phyloP scores from a whole-genome alignment of 2,797 vertebrate species.

The Peromyscus melanophrys region DNA sequence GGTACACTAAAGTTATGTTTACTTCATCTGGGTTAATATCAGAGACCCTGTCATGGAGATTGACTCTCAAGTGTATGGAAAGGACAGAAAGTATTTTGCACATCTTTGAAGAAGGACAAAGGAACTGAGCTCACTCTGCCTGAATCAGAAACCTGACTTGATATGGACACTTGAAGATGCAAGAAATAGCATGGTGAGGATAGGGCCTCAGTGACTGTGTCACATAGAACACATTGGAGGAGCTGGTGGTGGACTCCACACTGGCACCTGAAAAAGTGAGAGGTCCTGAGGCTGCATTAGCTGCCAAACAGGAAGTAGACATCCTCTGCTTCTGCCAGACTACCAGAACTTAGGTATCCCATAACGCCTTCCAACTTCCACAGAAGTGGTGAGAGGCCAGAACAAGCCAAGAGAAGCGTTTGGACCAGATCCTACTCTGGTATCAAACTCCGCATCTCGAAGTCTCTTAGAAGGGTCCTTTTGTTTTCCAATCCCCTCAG shows the following conservation, averaged over 20 bases:
- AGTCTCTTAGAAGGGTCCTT: neutral
- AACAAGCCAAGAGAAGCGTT: neutral
- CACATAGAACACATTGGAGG: neutral
- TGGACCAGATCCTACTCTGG: neutral
- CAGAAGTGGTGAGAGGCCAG: slow-evolving; percentile 12
- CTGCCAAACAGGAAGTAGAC: slow-evolving; percentile 66
- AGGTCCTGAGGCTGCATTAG: neutral
- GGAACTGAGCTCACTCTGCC: slow-evolving; percentile 29
- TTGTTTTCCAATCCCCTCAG: neutral
- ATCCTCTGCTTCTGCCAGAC: slow-evolving; percentile 51
- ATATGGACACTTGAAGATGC: neutral
- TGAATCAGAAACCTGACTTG: slow-evolving; percentile 25
- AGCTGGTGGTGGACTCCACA: neutral
- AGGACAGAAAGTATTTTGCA: neutral
- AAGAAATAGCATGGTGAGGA: neutral
- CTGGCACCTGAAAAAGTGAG: slow-evolving; percentile 35
- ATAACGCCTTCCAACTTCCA: slow-evolving; percentile 56
- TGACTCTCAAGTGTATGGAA: slow-evolving; percentile 38
- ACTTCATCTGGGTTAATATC: slow-evolving; percentile 44
- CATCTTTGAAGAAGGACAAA: slow-evolving; percentile 22
- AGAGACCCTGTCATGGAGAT: neutral
- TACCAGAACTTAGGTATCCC: slow-evolving; percentile 32
- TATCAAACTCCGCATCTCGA: neutral
- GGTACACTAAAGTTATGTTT: slow-evolving; percentile 16
- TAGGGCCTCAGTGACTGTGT: neutral